A percentile compares a stretch with the other conserved stretches of the same genome.
phyloP scores from a whole-genome alignment of 2,113 vertebrate genomes.

The Leptobrachium ailaonicum region DNA sequence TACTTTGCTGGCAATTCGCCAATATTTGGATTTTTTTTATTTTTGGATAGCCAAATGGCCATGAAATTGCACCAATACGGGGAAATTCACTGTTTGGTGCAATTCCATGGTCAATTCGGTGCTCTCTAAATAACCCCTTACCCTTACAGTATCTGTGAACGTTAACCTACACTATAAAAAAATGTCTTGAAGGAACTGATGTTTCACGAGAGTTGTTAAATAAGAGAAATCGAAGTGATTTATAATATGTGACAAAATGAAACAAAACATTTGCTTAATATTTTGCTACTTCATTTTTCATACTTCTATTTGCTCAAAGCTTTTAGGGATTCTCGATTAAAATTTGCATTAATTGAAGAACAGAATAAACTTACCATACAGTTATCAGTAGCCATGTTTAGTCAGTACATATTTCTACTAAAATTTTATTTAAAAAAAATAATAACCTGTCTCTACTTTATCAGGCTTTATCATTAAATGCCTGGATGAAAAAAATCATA shows the following conservation, averaged over 20 bases:
- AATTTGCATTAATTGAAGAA: constrained; percentile 43
- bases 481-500: background rate
- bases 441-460: background rate
- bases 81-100: too few species aligned
- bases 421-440: background rate
- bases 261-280: constrained; percentile 49
- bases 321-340: constrained; percentile 43
- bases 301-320: constrained; percentile 37
- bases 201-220: constrained; percentile 22
- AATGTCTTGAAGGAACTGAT: background rate
- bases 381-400: background rate
- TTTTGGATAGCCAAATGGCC: too few species aligned
- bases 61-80: too few species aligned
- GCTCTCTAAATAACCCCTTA: too few species aligned
- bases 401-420: background rate
- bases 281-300: constrained; percentile 42
- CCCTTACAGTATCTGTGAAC: too few species aligned
- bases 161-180: background rate
- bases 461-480: background rate
- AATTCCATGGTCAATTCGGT: too few species aligned
- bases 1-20: too few species aligned
- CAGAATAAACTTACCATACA: constrained; percentile 26
- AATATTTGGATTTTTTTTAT: too few species aligned
- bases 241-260: constrained; percentile 37
- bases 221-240: constrained; percentile 32